Percentiles rank a stretch among this genome's conserved stretches.
Evolutionary conservation across 2,888 invertebrate species (phyloP).

Genomic region (Harpalus rubripes): DNA sequence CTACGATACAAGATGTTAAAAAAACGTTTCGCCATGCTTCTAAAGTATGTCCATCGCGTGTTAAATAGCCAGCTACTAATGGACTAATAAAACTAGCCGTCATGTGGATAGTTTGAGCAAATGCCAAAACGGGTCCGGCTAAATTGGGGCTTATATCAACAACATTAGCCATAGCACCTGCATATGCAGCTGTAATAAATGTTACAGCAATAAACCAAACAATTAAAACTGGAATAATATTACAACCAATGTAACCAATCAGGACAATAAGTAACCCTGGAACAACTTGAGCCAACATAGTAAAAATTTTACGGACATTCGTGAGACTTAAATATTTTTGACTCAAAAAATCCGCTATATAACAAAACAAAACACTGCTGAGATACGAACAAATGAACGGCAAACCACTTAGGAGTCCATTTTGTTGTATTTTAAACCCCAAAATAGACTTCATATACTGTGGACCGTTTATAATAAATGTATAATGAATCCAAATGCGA

Average conservation of each 20-base stretch:
- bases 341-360: constrained; percentile 83
- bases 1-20: constrained; percentile 81
- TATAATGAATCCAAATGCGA: constrained; percentile 87
- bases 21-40: constrained; percentile 84
- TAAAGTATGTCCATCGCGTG: constrained; percentile 78
- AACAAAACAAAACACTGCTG: constrained; percentile 85
- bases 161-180: constrained; percentile 87
- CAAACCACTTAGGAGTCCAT: constrained; percentile 84
- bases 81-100: constrained; percentile 86
- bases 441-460: constrained; percentile 85
- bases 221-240: constrained; percentile 80
- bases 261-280: constrained; percentile 83
- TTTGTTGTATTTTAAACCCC: constrained; percentile 85
- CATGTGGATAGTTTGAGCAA: constrained; percentile 89
- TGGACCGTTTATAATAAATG: constrained; percentile 85
- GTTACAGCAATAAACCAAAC: constrained; percentile 86
- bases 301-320: constrained; percentile 84
- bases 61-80: constrained; percentile 81
- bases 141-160: constrained; percentile 90
- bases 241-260: constrained; percentile 83
- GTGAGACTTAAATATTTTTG: constrained; percentile 81
- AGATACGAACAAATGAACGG: constrained; percentile 86
- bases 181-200: constrained; percentile 85
- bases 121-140: constrained; percentile 86
- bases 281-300: constrained; percentile 84